These are phyloP conservation scores for Heteromurus nitidus DNA, from an alignment of 2,888 invertebrate genomes.

Conservation along the genomic window DNA sequence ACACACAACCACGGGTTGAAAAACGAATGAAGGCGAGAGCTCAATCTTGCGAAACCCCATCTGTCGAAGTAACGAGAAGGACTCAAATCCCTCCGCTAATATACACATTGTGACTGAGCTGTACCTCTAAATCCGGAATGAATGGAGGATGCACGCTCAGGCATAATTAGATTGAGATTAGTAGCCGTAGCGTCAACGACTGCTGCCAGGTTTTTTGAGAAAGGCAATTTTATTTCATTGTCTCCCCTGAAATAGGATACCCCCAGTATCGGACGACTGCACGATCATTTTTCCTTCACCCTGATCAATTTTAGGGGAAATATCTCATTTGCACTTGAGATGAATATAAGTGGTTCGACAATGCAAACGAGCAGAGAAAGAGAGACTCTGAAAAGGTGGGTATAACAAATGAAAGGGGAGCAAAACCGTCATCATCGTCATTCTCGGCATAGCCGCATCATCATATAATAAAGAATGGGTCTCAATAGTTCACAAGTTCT, in stretches of 20 bases:
- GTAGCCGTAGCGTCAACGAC: slow-evolving; percentile 3
- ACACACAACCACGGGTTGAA: background rate
- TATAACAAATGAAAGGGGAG: slow-evolving; percentile 27
- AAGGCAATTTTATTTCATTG: background rate
- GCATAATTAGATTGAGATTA: slow-evolving; percentile 32
- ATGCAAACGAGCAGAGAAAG: no score
- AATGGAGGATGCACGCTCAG: no score
- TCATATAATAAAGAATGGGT: slow-evolving; percentile 3
- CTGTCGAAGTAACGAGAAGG: slow-evolving; percentile 9
- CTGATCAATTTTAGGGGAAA: no score
- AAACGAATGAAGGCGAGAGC: background rate
- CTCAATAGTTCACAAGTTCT: slow-evolving; percentile 44
- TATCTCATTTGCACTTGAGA: slow-evolving; percentile 26
- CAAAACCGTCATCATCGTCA: slow-evolving; percentile 24
- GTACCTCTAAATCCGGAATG: background rate
- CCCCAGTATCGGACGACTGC: no score
- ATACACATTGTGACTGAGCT: background rate
- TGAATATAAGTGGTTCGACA: slow-evolving; percentile 7
- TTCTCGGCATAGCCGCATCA: background rate
- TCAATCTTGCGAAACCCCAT: slow-evolving; percentile 10
- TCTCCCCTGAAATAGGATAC: slow-evolving; percentile 22
- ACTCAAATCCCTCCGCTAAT: background rate
- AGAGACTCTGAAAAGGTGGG: slow-evolving; percentile 28
- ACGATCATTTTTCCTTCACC: no score
- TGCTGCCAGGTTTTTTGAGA: slow-evolving; percentile 3